Conservation (phyloP, 2,797 vertebrate genomes). For the Morus bassanus region DNA sequence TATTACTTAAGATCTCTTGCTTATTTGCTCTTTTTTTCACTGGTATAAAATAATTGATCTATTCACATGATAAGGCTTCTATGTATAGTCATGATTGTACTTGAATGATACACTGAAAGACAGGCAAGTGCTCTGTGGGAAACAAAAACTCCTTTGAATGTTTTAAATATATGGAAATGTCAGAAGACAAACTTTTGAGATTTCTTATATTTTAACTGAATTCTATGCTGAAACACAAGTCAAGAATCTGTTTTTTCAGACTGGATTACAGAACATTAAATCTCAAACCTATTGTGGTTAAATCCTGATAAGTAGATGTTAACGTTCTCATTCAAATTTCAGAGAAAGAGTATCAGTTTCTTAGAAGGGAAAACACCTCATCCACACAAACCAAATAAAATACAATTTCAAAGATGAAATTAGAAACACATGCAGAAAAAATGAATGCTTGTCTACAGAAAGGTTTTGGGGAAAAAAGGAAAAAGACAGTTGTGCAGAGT, state of each 20-base stretch:
- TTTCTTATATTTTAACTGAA: not conserved
- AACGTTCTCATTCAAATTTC: not conserved
- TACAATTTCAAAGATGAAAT: not conserved
- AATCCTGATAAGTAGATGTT: not conserved
- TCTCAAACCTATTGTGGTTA: not conserved
- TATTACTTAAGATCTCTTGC: not conserved
- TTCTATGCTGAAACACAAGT: not conserved
- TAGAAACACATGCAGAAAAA: not conserved
- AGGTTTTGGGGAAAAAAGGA: rapidly evolving
- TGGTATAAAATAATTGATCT: not conserved
- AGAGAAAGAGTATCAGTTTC: not conserved
- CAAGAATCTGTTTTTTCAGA: not conserved
- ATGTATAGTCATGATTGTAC: not conserved
- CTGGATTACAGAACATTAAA: not conserved
- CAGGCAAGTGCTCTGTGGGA: not conserved
- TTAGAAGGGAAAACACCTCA: not conserved
- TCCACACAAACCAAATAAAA: not conserved
- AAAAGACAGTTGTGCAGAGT: not conserved
- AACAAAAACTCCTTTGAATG: not conserved
- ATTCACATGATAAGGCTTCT: not conserved
- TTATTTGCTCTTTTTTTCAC: not conserved
- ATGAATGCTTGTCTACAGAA: not conserved
- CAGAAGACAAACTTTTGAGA: not conserved
- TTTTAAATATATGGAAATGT: not conserved
- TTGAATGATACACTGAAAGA: not conserved